Evolutionary conservation across 2,113 vertebrate species (phyloP), one percentile per base, ranked within the genome.

Genomic region (Scytalopus superciliaris): DNA sequence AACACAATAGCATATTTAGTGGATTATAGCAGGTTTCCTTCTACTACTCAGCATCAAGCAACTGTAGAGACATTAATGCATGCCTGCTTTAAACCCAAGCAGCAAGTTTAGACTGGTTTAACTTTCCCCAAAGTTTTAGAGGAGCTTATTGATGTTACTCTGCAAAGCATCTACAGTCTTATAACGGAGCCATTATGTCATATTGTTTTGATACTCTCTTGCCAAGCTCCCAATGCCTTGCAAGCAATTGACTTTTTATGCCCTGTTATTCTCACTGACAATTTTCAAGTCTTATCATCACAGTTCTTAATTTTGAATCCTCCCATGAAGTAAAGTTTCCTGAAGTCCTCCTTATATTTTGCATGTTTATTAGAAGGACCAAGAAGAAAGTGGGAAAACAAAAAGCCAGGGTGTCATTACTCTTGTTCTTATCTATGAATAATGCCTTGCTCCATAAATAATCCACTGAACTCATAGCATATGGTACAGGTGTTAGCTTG

Each of bases 221-320:
- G 39, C 50, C 83, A 92, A 86, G n/a, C 45, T 89, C 67, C 50
- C 72, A 89, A n/a, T 0, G 14, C 57, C 49, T 91, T 78, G 35
- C 35, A 91, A 89, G 53, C 52, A 90, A 76, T 76, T 82, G 60
- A 64, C 53, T 85, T 94, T 87, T 91, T 90, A 73, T 76, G 45
- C 30, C 23, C 16, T 53, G 12, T n/a, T 92, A 82, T 52, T 75
- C 52, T 68, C 69, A 55, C 27, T 57, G 62, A 63, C 17, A 88
- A 49, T 74, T 87, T 74, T 35, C 68, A 78, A 13, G 7, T 66
- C 86, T 44, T 24, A 69, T 49, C 56, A 76, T 14, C 70, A 76
- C 70, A 74, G 27, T 67, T 74, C 67, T 62, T 68, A 82, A 87
- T 84, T 94, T 94, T 81, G 39, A 83, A 37, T 77, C 55, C 50